Evolutionary conservation across 2,113 vertebrate genomes (phyloP).

Genomic region (Vireo altiloquus): DNA sequence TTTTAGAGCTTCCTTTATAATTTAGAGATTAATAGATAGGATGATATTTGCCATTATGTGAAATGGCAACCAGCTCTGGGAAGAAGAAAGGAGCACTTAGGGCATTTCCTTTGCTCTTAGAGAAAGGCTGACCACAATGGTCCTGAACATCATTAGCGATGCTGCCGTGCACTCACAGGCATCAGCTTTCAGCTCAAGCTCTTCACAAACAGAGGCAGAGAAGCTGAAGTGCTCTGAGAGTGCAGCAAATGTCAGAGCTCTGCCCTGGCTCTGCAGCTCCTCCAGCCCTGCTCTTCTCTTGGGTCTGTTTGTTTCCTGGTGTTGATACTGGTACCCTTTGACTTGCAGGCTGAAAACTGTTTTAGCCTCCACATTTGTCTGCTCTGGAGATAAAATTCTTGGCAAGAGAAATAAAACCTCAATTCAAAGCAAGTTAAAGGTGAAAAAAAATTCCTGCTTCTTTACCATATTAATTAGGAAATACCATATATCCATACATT

Average conservation of each 20-base stretch:
- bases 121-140: conserved; percentile 18
- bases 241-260: background rate
- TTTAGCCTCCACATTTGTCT: background rate
- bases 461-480: background rate
- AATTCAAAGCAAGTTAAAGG: background rate
- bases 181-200: background rate
- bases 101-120: background rate
- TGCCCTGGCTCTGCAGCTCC: background rate
- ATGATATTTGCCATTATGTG: background rate
- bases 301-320: background rate
- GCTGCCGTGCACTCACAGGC: background rate
- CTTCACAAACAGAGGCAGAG: background rate
- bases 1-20: background rate
- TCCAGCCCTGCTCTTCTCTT: background rate
- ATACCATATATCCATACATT: background rate
- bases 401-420: background rate
- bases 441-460: background rate
- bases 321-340: background rate
- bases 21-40: background rate
- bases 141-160: background rate
- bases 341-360: background rate
- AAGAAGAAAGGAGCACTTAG: conserved; percentile 19
- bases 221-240: background rate
- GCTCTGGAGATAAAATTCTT: background rate
- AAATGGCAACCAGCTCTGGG: background rate